Evolutionary conservation across 2,888 invertebrate genomes (phyloP).

Genomic region (Azorinus chamasolen): DNA sequence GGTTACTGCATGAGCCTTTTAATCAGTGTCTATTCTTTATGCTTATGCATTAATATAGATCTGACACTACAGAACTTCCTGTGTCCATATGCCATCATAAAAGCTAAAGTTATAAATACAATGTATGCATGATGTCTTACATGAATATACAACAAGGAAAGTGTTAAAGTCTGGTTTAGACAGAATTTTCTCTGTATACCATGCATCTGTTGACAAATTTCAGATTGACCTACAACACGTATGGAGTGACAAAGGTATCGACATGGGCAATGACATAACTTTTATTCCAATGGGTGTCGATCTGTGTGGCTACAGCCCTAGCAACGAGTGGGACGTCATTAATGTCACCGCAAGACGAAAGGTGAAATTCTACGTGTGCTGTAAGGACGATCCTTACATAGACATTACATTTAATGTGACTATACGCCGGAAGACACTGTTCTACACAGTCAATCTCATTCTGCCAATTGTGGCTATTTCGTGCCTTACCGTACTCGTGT

Average conservation of each 20-base stretch:
- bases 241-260: slow-evolving; percentile 11
- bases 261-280: slow-evolving; percentile 11
- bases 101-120: no score
- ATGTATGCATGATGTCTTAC: no score
- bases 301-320: slow-evolving; percentile 82
- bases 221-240: slow-evolving; percentile 42
- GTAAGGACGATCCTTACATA: slow-evolving; percentile 82
- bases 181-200: no score
- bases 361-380: slow-evolving; percentile 88
- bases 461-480: slow-evolving; percentile 98
- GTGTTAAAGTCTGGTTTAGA: no score
- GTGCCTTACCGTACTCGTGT: slow-evolving; percentile 97
- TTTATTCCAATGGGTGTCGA: slow-evolving; percentile 81
- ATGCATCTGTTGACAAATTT: no score
- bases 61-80: no score
- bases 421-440: slow-evolving; percentile 90
- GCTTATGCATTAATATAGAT: no score
- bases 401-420: slow-evolving; percentile 86
- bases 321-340: slow-evolving; percentile 85
- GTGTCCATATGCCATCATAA: no score
- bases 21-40: no score
- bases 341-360: slow-evolving; percentile 88
- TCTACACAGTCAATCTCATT: slow-evolving; percentile 98
- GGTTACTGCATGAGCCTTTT: no score
- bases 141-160: no score